These are phyloP conservation scores for Chaunax sp. DNA, from an alignment of 2,797 vertebrate species.

Conservation along the genomic window DNA sequence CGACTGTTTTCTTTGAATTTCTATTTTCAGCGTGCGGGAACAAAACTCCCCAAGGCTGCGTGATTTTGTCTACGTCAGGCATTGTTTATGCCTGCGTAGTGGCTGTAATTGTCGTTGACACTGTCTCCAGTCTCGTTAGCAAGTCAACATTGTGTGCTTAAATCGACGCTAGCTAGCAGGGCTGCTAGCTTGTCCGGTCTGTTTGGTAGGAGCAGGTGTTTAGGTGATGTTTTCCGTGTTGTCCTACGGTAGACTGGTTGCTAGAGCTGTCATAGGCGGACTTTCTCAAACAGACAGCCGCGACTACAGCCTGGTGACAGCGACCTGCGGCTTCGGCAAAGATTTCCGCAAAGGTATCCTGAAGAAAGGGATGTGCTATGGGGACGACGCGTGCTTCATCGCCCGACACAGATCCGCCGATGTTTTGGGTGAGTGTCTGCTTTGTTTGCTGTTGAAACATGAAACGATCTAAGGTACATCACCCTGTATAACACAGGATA, in stretches of 20 bases:
- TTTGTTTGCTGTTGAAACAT: slow-evolving; percentile 77
- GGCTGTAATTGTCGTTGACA: slow-evolving; percentile 34
- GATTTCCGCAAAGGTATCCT: slow-evolving; percentile 97
- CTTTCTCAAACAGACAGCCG: slow-evolving; percentile 96
- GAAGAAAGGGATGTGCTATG: slow-evolving; percentile 98
- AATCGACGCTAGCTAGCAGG: slow-evolving; percentile 56
- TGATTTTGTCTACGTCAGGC: not conserved
- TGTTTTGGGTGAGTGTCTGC: slow-evolving; percentile 88
- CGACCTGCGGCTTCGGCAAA: slow-evolving; percentile 97
- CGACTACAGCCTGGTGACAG: slow-evolving; percentile 97
- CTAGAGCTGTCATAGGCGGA: slow-evolving; percentile 96
- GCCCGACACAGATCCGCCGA: slow-evolving; percentile 93
- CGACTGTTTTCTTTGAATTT: slow-evolving; percentile 7
- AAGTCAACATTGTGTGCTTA: slow-evolving; percentile 30
- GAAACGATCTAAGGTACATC: slow-evolving; percentile 26
- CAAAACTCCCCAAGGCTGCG: not conserved
- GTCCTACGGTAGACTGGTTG: slow-evolving; percentile 92
- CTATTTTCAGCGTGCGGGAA: too few relatives aligned
- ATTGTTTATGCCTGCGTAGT: slow-evolving; percentile 49
- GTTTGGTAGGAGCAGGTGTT: slow-evolving; percentile 65
- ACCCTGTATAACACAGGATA: not conserved
- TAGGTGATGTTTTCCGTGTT: slow-evolving; percentile 96
- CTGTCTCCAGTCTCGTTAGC: slow-evolving; percentile 19
- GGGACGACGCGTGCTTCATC: slow-evolving; percentile 97
- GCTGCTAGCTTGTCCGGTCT: slow-evolving; percentile 78